A percentile compares a stretch with the other conserved stretches of the same genome.
phyloP scores from a whole-genome alignment of 2,797 vertebrate genomes.

The Eulemur coronatus region DNA sequence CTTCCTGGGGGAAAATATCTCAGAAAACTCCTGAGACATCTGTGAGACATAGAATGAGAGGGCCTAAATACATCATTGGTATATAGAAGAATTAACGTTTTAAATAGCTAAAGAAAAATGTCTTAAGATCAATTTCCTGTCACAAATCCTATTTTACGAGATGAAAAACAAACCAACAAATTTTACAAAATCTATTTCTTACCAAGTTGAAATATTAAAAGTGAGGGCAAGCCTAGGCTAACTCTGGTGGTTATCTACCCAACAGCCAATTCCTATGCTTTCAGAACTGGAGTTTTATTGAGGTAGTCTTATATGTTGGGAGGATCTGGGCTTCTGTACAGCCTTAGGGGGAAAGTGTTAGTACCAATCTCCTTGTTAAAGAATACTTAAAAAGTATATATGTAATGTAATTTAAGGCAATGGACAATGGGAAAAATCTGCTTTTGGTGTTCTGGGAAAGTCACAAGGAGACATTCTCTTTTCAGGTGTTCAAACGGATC shows the following conservation, averaged over 20 bases:
- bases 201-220: neutral
- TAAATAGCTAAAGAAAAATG: neutral
- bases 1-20: neutral
- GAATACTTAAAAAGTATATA: neutral
- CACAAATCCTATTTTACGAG: neutral
- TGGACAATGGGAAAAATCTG: neutral
- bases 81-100: neutral
- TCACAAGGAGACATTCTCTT: neutral
- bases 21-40: neutral
- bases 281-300: neutral
- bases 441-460: neutral
- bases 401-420: neutral
- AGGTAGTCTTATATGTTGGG: neutral
- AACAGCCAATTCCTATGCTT: neutral
- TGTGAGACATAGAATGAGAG: neutral
- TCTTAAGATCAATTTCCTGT: neutral
- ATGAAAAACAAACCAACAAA: neutral
- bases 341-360: neutral
- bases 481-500: neutral
- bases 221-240: neutral
- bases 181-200: neutral
- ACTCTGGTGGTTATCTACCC: neutral
- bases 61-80: neutral
- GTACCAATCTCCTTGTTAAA: neutral
- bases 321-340: neutral